Conservation (phyloP, 2,797 vertebrate species). For the Catostomus latipinnis region DNA sequence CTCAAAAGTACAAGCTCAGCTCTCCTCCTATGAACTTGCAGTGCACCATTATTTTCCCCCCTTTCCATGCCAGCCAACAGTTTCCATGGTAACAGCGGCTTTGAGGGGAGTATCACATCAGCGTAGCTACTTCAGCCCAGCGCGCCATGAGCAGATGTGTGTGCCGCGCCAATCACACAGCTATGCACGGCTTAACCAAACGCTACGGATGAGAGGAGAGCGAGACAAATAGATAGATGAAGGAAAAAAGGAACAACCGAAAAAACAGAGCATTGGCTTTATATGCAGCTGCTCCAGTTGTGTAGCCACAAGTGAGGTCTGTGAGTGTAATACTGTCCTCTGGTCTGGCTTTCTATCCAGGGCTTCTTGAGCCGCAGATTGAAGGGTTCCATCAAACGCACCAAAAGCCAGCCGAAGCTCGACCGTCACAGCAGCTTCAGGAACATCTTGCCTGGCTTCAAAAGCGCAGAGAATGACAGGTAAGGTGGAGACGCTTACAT, state of each 20-base stretch:
- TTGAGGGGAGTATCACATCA: constrained; percentile 75
- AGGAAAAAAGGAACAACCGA: constrained; percentile 34
- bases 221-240: constrained; percentile 1
- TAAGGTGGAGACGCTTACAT: constrained; percentile 49
- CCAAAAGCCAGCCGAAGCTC: constrained; percentile 86
- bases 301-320: constrained; percentile 22
- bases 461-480: constrained; percentile 83
- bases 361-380: constrained; percentile 85
- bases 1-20: constrained; percentile 40
- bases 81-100: constrained; percentile 88
- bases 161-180: constrained; percentile 61
- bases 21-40: constrained; percentile 38
- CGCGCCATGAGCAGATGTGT: constrained; percentile 68
- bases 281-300: constrained; percentile 27
- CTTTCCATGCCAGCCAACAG: constrained; percentile 75
- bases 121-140: constrained; percentile 64
- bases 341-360: constrained; percentile 62
- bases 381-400: constrained; percentile 86
- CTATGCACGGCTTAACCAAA: constrained; percentile 52
- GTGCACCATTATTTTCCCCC: constrained; percentile 50
- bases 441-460: constrained; percentile 84
- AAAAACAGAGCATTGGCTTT: neutral
- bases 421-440: constrained; percentile 87
- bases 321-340: constrained; percentile 37
- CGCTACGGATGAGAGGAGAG: constrained; percentile 52